phyloP scores from a whole-genome alignment of 2,113 vertebrate genomes.

The Cololabis saira region DNA sequence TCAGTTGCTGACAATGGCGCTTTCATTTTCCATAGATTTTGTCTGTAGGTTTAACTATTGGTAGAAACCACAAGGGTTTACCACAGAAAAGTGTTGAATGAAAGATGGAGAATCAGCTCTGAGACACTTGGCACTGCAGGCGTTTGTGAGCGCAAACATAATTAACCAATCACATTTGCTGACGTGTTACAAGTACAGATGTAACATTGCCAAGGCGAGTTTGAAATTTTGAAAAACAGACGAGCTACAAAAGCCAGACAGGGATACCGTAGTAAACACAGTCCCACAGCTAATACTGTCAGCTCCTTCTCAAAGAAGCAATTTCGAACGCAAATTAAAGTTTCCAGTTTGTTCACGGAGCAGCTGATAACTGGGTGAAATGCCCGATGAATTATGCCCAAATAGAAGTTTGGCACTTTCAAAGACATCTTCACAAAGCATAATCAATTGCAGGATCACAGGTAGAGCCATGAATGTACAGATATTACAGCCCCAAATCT shows the following conservation, averaged over 20 bases:
- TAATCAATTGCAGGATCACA: constrained; percentile 52
- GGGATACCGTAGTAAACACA: constrained; percentile 70
- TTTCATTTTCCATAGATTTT: constrained; percentile 42
- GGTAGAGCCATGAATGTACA: constrained; percentile 30
- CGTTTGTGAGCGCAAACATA: constrained; percentile 65
- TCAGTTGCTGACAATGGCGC: too few species aligned
- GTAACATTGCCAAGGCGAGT: constrained; percentile 70
- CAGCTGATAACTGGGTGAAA: constrained; percentile 53
- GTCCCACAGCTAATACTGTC: constrained; percentile 73
- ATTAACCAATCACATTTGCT: constrained; percentile 68
- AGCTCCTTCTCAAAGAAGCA: constrained; percentile 71
- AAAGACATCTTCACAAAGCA: constrained; percentile 26
- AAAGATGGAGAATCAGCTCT: constrained; percentile 14
- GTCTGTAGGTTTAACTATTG: constrained; percentile 28
- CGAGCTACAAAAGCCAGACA: constrained; percentile 54
- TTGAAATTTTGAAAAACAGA: constrained; percentile 71
- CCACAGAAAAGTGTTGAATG: neutral
- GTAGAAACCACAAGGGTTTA: constrained; percentile 4
- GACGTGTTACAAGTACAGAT: constrained; percentile 71
- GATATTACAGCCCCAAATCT: constrained; percentile 26
- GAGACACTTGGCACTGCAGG: constrained; percentile 44
- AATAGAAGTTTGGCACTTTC: constrained; percentile 44
- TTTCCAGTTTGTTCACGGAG: constrained; percentile 57
- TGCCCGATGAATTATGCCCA: constrained; percentile 44
- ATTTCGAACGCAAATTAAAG: constrained; percentile 75